Evolutionary conservation across 2,888 invertebrate species (phyloP), one percentile per base, ranked within the genome.

Genomic region (Malthinus flaveolus): DNA sequence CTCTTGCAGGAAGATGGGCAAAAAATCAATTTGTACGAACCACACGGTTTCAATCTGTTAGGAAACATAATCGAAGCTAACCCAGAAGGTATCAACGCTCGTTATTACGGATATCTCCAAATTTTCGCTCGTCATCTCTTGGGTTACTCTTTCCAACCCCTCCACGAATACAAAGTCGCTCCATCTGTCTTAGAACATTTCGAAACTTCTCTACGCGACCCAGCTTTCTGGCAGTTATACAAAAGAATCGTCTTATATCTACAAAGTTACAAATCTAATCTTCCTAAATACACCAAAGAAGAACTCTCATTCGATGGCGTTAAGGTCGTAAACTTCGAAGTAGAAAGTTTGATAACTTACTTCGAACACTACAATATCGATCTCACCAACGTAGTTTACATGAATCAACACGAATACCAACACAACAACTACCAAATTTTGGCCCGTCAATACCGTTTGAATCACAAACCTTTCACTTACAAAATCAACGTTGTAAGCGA

Each of bases 371-470:
- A 80, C 70, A 84, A 85, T 71, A 74, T 85, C 55, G 87, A 88
- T 69, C 79, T 90, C 6, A 83, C 82, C 63, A 83, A 83, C 66
- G 82, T 80, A 39, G 75, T 86, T 10, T 77, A 79, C 53, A 75
- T 80, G 67, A 78, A 75, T 56, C 72, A 78, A 35, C 80, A 83
- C 66, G 80, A 84, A 75, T 79, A 74, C 71, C 65, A 72, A 66
- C 73, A 75, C n/a, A 76, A 81, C 54, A 73, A 77, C 1, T 76
- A 77, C 64, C 71, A 81, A 46, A 83, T 84, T 66, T 79, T 83
- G 65, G 83, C 86, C 7, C 85, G 87, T 49, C 89, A 90, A 74
- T 81, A 84, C 63, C 87, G 90, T 66, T 79, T 91, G 33, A 87
- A 88, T 78, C 87, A 89, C 79, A 84, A 87, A 61, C 82, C 84